Evolutionary conservation across 2,797 vertebrate genomes (phyloP), one percentile per base, ranked within the genome.

Genomic region (Eutrigla gurnardus): DNA sequence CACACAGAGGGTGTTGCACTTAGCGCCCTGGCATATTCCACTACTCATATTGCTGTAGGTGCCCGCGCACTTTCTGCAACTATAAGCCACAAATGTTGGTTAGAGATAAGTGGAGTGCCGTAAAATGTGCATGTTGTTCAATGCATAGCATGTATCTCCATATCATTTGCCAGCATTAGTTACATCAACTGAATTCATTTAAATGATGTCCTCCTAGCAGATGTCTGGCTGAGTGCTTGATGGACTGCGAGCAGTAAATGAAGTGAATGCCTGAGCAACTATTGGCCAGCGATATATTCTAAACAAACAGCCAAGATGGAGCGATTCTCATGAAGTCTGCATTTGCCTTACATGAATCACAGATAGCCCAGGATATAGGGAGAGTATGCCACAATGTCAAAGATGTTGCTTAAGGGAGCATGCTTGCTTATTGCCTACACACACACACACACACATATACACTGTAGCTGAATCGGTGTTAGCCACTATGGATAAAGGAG

Each of bases 161-260:
- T 79, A 81, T 80, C 65, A 78, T 85, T 83, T 83, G 85, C 77
- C 87, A 81, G 81, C 72, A 69, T 86, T 81, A 81, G 82, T 88
- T 88, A 81, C 73, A 73, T 89, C 70, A 59, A 45, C 68, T 70
- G 52, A 73, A 84, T 81, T 75, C 60, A 70, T 76, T 76, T 77
- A 77, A 83, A 86, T 80, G 18, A 74, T 47, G 63, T 55, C 61
- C 33, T 47, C 55, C 36, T 65, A 55, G 53, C 43, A 66, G 47
- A 49, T 14, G 15, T 73, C 52, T 2, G 42, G 39, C 64, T 82
- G 68, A 68, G 73, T 13, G 75, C 75, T 76, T 80, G 82, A 85
- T 65, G 82, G 81, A 77, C 79, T 64, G 59, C 70, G 76, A 53
- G 57, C 55, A 52, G 77, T 59, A 78, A 74, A 55, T 78, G 32